Percentiles rank a stretch among this genome's conserved stretches.
Conservation (phyloP, 2,888 invertebrate species). For the Lydus trimaculatus region DNA sequence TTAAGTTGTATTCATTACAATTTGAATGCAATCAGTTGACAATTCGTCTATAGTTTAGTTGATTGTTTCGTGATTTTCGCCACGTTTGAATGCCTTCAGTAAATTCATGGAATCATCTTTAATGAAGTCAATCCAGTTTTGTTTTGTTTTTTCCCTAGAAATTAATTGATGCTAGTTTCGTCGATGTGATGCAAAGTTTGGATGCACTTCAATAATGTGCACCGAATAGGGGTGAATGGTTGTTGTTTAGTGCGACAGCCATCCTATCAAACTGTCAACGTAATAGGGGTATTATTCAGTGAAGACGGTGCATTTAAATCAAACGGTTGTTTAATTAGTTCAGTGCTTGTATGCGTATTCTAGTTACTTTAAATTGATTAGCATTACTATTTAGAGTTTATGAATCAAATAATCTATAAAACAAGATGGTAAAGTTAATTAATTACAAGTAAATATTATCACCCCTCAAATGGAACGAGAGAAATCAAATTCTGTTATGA, state of each 20-base stretch:
- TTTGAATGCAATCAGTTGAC: conserved; percentile 32
- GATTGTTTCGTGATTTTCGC: conserved; percentile 20
- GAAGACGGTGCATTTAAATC: neutral
- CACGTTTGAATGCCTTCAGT: neutral
- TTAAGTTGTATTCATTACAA: conserved; percentile 30
- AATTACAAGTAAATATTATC: neutral
- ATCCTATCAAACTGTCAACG: neutral
- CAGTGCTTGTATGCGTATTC: neutral
- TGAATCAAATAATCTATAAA: neutral
- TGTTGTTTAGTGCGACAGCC: neutral
- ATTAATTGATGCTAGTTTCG: neutral
- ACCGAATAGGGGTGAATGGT: neutral
- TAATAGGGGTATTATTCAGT: conserved; percentile 7
- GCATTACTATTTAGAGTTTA: neutral
- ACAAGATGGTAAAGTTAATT: neutral
- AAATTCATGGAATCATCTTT: neutral
- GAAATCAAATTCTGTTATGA: too few relatives aligned
- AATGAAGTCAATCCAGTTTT: neutral
- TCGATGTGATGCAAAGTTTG: neutral
- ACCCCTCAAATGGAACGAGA: too few relatives aligned
- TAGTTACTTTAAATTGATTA: neutral
- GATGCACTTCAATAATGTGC: neutral
- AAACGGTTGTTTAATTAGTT: conserved; percentile 8
- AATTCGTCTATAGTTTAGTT: conserved; percentile 22
- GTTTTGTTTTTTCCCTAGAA: neutral